Evolutionary conservation across 2,113 vertebrate species (phyloP).

Genomic region (Tachycineta bicolor): DNA sequence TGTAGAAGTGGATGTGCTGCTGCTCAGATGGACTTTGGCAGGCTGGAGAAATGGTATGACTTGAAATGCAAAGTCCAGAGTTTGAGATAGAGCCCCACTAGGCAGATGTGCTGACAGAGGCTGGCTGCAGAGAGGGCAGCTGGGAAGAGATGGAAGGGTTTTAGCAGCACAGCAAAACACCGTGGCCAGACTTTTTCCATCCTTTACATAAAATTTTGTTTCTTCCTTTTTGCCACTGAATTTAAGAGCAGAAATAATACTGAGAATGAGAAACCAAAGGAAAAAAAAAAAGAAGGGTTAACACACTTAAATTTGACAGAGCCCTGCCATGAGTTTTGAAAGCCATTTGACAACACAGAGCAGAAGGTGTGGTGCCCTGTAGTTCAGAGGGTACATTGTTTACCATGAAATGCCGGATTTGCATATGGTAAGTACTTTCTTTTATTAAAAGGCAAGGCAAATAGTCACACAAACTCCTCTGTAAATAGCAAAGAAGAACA

Average conservation of each 20-base stretch:
- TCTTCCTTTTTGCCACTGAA: background rate
- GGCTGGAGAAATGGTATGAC: background rate
- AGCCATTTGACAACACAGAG: constrained; percentile 45
- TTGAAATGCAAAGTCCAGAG: background rate
- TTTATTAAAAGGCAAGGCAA: constrained; percentile 73
- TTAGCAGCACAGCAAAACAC: background rate
- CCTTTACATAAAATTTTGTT: background rate
- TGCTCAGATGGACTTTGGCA: background rate
- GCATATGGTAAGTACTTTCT: constrained; percentile 71
- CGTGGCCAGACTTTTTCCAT: rapidly evolving
- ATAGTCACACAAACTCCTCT: constrained; percentile 71
- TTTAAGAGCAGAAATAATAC: background rate
- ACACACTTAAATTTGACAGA: constrained; percentile 12
- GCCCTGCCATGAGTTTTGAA: constrained; percentile 44
- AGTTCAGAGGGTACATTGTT: constrained; percentile 71
- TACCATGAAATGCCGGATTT: constrained; percentile 74
- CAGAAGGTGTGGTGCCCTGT: constrained; percentile 53
- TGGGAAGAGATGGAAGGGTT: background rate
- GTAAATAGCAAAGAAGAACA: constrained; percentile 72
- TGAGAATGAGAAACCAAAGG: background rate
- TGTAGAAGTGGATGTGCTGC: background rate
- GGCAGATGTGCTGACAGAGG: background rate
- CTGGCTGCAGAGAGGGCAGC: background rate
- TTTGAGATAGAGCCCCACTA: background rate
- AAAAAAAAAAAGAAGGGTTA: background rate